Conservation (phyloP, 2,797 vertebrate genomes). For the Manis crassicaudata region DNA sequence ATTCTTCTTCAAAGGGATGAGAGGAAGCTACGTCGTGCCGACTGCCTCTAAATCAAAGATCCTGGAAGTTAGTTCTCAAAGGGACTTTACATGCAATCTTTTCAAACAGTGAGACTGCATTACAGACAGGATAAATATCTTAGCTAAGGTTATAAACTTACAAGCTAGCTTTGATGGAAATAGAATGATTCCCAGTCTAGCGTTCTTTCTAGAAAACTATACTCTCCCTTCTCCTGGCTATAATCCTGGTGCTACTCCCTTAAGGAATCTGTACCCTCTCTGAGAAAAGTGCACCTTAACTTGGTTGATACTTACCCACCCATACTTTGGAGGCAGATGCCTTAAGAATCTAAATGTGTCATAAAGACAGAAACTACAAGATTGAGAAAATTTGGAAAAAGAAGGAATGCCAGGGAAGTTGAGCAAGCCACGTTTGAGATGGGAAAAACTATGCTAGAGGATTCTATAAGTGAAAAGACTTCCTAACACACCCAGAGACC, state of each 20-base stretch:
- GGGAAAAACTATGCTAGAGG: slow-evolving; percentile 11
- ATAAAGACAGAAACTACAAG: background rate
- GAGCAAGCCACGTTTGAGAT: background rate
- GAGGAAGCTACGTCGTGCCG: background rate
- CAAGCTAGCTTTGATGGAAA: slow-evolving; percentile 32
- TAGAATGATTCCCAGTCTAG: background rate
- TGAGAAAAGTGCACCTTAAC: background rate
- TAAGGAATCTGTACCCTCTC: slow-evolving; percentile 15
- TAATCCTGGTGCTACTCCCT: background rate
- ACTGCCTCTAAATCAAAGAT: background rate
- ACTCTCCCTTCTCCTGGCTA: background rate
- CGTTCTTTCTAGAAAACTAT: background rate
- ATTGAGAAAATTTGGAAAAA: background rate
- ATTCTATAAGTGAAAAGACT: slow-evolving; percentile 43
- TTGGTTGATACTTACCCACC: background rate
- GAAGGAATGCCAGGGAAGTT: background rate
- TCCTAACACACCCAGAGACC: slow-evolving; percentile 30
- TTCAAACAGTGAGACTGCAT: background rate
- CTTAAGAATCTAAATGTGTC: background rate
- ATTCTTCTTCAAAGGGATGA: slow-evolving; percentile 13
- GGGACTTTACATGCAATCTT: background rate
- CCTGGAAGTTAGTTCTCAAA: background rate
- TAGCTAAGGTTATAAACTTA: background rate
- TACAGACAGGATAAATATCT: background rate
- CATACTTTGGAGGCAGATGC: background rate